phyloP scores from a whole-genome alignment of 2,888 invertebrate species.

The Tuberolachnus salignus region DNA sequence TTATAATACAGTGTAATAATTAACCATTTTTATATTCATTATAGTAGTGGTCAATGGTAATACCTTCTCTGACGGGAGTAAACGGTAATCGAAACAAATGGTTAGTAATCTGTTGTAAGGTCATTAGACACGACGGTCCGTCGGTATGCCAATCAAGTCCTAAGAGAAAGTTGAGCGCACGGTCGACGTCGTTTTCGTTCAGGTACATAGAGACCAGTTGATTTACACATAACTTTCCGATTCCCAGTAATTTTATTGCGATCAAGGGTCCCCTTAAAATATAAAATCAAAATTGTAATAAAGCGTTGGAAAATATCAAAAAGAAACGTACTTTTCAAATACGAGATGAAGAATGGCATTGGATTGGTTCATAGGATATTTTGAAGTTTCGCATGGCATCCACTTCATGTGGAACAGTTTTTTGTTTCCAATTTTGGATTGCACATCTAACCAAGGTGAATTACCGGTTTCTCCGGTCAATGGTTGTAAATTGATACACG shows the following conservation, averaged over 20 bases:
- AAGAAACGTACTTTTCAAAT: conserved; percentile 65
- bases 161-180: conserved; percentile 71
- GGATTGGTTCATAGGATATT: conserved; percentile 61
- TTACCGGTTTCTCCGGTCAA: conserved; percentile 70
- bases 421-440: conserved; percentile 46
- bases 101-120: conserved; percentile 75
- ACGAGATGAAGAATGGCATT: conserved; percentile 68
- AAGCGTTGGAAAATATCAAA: background rate
- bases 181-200: conserved; percentile 69
- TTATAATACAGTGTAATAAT: background rate
- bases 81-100: conserved; percentile 69
- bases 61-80: conserved; percentile 69
- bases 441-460: conserved; percentile 20
- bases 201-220: conserved; percentile 72
- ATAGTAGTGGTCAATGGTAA: background rate
- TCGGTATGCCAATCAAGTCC: conserved; percentile 81
- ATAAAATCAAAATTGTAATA: conserved; percentile 9
- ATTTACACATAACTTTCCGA: conserved; percentile 63
- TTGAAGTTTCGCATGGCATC: conserved; percentile 33
- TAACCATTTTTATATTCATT: background rate
- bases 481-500: conserved; percentile 71
- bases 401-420: conserved; percentile 39
- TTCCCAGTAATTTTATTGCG: conserved; percentile 66
- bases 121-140: conserved; percentile 75
- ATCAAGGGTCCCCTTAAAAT: conserved; percentile 67